These are phyloP conservation scores for Psittacula cyanocephala DNA, from an alignment of 2,113 vertebrate genomes.

Conservation along the genomic window DNA sequence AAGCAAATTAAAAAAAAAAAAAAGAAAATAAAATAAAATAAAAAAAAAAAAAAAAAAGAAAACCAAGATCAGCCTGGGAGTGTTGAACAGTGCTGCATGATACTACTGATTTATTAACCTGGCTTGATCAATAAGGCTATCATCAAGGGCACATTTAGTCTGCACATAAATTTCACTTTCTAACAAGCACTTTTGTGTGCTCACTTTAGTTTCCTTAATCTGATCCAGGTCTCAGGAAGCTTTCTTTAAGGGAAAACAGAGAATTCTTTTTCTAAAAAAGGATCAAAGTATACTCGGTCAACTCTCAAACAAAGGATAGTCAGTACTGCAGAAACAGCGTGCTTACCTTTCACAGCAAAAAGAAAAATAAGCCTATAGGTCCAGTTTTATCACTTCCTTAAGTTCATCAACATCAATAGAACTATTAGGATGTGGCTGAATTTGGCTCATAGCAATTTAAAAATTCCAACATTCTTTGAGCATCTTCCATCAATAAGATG, in stretches of 20 bases:
- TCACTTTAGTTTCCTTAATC: constrained; percentile 54
- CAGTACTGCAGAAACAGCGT: constrained; percentile 32
- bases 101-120: constrained; percentile 67
- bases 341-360: constrained; percentile 56
- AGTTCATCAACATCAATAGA: constrained; percentile 43
- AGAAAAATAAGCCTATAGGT: constrained; percentile 24
- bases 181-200: constrained; percentile 57
- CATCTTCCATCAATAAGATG: constrained; percentile 66
- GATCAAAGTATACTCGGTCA: constrained; percentile 56
- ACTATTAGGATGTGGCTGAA: constrained; percentile 24
- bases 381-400: neutral
- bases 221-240: constrained; percentile 51
- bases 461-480: constrained; percentile 25
- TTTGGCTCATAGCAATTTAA: constrained; percentile 10
- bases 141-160: constrained; percentile 55
- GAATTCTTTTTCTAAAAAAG: constrained; percentile 54
- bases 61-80: constrained; percentile 32
- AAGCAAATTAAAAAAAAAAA: neutral
- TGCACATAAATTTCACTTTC: constrained; percentile 65
- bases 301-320: constrained; percentile 56
- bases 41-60: neutral
- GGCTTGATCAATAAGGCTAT: constrained; percentile 52
- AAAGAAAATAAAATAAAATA: neutral
- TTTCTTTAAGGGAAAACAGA: constrained; percentile 64
- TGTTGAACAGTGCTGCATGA: constrained; percentile 43